These are phyloP conservation scores for Callosobruchus maculatus DNA, from an alignment of 2,888 invertebrate species.

Conservation along the genomic window DNA sequence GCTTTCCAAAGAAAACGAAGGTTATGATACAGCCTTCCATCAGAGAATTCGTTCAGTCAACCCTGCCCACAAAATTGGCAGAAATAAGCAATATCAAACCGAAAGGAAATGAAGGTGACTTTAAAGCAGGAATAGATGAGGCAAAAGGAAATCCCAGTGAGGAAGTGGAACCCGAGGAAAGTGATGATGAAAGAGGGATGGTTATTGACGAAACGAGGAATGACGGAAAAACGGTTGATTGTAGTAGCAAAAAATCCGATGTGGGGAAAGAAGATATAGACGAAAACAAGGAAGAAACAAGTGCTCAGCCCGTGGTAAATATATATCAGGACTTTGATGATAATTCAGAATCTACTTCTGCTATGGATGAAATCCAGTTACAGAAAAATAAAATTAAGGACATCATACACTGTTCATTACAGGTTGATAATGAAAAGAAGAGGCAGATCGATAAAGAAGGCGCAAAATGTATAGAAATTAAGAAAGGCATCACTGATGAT, in stretches of 20 bases:
- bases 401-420: conserved; percentile 36
- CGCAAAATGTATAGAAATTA: neutral
- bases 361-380: neutral
- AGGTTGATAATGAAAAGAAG: neutral
- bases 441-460: neutral
- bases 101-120: neutral
- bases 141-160: neutral
- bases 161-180: conserved; percentile 1
- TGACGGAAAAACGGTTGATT: neutral
- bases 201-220: neutral
- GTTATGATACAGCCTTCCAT: neutral
- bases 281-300: no score
- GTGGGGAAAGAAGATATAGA: no score
- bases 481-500: neutral
- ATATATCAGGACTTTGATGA: neutral
- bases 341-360: neutral
- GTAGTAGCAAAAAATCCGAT: no score
- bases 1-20: neutral
- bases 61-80: neutral
- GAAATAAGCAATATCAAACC: neutral
- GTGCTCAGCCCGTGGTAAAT: no score
- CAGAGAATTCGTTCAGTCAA: neutral
- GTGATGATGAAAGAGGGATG: neutral
- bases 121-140: neutral
- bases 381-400: conserved; percentile 29